phyloP scores from a whole-genome alignment of 2,797 vertebrate genomes.

The Protosalanx chinensis region DNA sequence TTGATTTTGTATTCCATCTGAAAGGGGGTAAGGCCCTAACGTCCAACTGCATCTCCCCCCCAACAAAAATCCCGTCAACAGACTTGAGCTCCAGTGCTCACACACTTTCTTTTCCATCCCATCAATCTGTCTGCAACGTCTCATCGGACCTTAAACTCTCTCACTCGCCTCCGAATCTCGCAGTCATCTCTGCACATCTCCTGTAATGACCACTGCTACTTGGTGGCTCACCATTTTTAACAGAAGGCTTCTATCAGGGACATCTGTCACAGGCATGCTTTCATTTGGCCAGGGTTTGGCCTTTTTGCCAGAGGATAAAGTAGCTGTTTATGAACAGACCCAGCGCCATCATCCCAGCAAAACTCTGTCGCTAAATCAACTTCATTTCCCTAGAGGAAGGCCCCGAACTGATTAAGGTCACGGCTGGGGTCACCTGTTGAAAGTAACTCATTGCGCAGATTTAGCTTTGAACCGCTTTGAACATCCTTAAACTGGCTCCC shows the following conservation, averaged over 20 bases:
- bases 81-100: conserved; percentile 20
- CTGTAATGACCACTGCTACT: conserved; percentile 19
- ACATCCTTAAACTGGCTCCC: neutral
- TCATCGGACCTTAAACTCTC: conserved; percentile 30
- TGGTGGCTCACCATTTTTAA: conserved; percentile 16
- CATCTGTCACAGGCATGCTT: conserved; percentile 28
- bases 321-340: conserved; percentile 21
- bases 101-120: conserved; percentile 30
- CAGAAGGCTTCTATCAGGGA: conserved; percentile 18
- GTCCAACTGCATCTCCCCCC: conserved; percentile 15
- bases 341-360: conserved; percentile 14
- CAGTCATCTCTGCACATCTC: conserved; percentile 3
- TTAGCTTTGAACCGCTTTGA: conserved; percentile 14
- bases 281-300: neutral
- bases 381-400: conserved; percentile 11
- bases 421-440: conserved; percentile 21
- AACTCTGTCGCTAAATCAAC: conserved; percentile 18
- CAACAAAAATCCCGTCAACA: conserved; percentile 19
- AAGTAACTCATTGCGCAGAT: conserved; percentile 7
- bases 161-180: conserved; percentile 4
- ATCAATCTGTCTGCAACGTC: conserved; percentile 21
- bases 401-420: conserved; percentile 24
- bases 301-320: conserved; percentile 17
- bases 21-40: conserved; percentile 19
- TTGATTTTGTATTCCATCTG: too few relatives aligned